phyloP scores from a whole-genome alignment of 2,797 vertebrate species.

The Rhinichthys osculus region DNA sequence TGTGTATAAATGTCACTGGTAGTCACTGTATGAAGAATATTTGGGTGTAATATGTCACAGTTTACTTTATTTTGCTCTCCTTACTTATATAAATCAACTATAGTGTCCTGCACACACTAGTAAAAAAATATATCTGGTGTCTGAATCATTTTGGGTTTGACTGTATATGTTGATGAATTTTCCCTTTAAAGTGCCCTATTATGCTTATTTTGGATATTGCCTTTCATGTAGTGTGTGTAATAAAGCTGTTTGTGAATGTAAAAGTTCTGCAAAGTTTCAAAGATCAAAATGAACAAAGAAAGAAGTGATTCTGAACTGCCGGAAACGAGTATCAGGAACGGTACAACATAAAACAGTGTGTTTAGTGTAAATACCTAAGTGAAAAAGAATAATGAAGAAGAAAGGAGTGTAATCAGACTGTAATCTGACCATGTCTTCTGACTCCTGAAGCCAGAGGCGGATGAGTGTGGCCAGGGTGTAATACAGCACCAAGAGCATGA shows the following conservation, averaged over 20 bases:
- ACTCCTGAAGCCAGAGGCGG: conserved; percentile 88
- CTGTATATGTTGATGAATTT: not conserved
- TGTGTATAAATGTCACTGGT: fast-evolving
- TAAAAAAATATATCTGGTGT: too few species aligned
- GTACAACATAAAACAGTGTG: not conserved
- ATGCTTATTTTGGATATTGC: not conserved
- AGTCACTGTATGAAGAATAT: too few species aligned
- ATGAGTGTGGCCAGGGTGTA: conserved; percentile 88
- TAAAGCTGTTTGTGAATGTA: not conserved
- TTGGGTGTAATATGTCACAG: too few species aligned
- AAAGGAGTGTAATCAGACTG: conserved; percentile 25
- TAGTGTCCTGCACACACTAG: too few species aligned
- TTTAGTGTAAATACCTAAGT: not conserved
- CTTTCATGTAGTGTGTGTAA: not conserved
- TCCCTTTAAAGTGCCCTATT: not conserved
- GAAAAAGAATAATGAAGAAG: not conserved
- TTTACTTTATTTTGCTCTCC: too few species aligned
- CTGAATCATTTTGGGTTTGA: too few species aligned
- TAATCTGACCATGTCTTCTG: conserved; percentile 74
- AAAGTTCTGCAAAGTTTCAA: not conserved
- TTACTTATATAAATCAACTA: too few species aligned
- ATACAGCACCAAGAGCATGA: conserved; percentile 89
- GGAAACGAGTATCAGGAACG: not conserved
- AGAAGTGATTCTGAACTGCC: not conserved
- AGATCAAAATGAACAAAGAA: not conserved